Percentiles rank a stretch among this genome's conserved stretches.
These are phyloP conservation scores for Koerneria pararmatus DNA, from an alignment of 2,888 invertebrate genomes.

Conservation along the genomic window DNA sequence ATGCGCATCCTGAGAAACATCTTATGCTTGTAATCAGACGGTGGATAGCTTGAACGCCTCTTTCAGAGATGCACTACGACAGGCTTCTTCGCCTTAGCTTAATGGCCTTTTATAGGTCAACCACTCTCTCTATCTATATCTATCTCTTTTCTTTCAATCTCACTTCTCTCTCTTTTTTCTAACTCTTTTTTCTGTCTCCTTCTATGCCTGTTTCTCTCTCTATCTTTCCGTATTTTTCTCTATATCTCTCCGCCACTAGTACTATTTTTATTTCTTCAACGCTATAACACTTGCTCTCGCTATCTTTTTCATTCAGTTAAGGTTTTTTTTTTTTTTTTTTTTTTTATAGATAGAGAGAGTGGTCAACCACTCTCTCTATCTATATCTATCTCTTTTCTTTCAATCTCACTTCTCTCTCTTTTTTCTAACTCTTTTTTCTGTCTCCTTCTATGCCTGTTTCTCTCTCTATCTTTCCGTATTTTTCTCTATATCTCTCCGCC, in stretches of 20 bases:
- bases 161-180: neutral
- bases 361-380: too few species aligned
- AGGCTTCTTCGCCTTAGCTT: too few species aligned
- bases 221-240: neutral
- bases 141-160: neutral
- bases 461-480: neutral
- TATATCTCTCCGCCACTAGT: neutral
- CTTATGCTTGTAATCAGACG: too few species aligned
- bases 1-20: too few species aligned
- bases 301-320: neutral
- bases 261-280: neutral
- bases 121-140: too few species aligned
- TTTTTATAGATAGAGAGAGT: too few species aligned
- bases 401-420: constrained; percentile 1
- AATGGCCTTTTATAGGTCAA: too few species aligned
- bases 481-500: neutral
- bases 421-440: neutral
- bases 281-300: neutral
- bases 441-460: neutral
- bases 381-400: too few species aligned
- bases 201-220: neutral
- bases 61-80: too few species aligned
- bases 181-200: constrained; percentile 1
- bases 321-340: too few species aligned
- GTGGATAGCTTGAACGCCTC: too few species aligned